These are phyloP conservation scores for Parotocinclus haroldoi DNA, from an alignment of 2,797 vertebrate genomes.

Conservation along the genomic window DNA sequence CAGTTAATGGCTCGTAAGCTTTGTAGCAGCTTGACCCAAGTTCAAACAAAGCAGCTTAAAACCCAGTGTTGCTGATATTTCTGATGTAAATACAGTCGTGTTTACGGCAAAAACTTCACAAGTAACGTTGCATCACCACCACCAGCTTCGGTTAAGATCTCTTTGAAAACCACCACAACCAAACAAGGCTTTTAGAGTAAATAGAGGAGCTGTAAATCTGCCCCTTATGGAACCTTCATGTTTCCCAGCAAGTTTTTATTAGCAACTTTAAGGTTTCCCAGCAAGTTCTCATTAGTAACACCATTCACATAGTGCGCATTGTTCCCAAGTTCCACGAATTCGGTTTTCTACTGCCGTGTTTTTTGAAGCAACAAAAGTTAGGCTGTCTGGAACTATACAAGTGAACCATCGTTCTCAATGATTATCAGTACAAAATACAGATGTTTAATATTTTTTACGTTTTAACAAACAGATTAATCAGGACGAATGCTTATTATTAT, in stretches of 20 bases:
- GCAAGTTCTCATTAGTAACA: constrained; percentile 5
- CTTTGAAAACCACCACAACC: neutral
- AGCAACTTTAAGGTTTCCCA: neutral
- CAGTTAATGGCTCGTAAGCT: neutral
- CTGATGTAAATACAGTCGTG: constrained; percentile 15
- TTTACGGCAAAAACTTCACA: constrained; percentile 7
- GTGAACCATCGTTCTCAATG: too few species aligned
- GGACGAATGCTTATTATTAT: too few species aligned
- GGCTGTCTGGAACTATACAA: too few species aligned
- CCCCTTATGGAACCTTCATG: neutral
- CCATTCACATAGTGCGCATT: neutral
- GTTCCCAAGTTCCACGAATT: neutral
- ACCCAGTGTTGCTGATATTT: constrained; percentile 10
- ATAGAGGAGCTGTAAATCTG: neutral
- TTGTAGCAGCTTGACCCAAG: constrained; percentile 6
- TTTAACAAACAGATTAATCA: too few species aligned
- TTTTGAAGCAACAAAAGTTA: neutral
- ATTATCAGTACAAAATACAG: too few species aligned
- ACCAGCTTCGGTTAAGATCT: neutral
- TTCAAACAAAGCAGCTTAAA: constrained; percentile 11
- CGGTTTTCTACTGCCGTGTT: neutral
- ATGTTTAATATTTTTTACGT: too few species aligned
- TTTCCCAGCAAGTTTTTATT: constrained; percentile 4
- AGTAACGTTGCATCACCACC: neutral
- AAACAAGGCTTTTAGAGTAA: constrained; percentile 4